A percentile compares a stretch with the other conserved stretches of the same genome.
Evolutionary conservation across 2,113 vertebrate genomes (phyloP).

Genomic region (Cryptotis parvus): DNA sequence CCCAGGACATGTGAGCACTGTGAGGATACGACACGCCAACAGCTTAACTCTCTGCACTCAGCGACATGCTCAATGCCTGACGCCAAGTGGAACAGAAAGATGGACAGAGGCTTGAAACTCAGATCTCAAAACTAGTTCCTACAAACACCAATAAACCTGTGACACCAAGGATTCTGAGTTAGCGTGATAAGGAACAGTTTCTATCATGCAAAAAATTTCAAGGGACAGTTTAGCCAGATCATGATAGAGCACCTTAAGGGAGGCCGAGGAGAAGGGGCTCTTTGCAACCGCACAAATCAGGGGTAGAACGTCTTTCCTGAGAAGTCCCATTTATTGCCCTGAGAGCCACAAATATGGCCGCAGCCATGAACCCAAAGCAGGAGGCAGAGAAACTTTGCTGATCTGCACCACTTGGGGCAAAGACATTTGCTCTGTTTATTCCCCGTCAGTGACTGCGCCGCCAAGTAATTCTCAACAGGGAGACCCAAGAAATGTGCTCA

Average conservation of each 20-base stretch:
- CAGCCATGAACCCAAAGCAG: not conserved
- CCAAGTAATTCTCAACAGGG: conserved; percentile 11
- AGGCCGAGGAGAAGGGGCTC: too few relatives aligned
- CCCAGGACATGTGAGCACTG: not conserved
- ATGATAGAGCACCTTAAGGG: not conserved
- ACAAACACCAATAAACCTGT: not conserved
- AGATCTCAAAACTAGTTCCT: conserved; percentile 11
- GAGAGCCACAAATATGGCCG: not conserved
- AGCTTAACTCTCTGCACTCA: not conserved
- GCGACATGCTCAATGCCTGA: accelerated
- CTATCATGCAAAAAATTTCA: conserved; percentile 17
- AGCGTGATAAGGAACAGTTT: not conserved
- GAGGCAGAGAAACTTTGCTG: not conserved
- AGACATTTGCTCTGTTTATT: not conserved
- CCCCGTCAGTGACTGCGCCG: not conserved
- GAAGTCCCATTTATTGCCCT: not conserved
- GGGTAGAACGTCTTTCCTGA: not conserved
- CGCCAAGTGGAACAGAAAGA: not conserved
- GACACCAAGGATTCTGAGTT: not conserved
- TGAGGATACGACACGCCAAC: not conserved
- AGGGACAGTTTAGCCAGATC: not conserved
- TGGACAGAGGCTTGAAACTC: not conserved
- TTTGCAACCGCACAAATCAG: not conserved
- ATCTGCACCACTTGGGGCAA: not conserved
- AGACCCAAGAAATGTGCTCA: not conserved